Evolutionary conservation across 2,113 vertebrate species (phyloP).

Genomic region (Vulpes ferrilata): DNA sequence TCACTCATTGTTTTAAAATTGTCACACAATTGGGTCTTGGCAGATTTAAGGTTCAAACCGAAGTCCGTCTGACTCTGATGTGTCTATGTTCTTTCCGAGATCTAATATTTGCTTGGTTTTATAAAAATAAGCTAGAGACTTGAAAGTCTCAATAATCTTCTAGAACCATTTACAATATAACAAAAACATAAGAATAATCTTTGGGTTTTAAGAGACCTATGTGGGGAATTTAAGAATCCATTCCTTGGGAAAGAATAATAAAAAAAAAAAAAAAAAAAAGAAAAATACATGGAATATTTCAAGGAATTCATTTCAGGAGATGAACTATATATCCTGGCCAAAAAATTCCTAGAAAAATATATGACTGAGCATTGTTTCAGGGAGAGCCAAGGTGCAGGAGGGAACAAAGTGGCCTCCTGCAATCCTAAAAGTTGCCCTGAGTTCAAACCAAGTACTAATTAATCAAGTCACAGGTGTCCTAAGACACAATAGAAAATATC

Average conservation of each 20-base stretch:
- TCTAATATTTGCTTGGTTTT: neutral
- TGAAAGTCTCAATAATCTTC: neutral
- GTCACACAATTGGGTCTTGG: neutral
- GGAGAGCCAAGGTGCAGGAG: neutral
- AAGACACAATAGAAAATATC: neutral
- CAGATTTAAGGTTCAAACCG: neutral
- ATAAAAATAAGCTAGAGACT: neutral
- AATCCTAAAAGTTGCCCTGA: neutral
- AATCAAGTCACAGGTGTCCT: slow-evolving; percentile 13
- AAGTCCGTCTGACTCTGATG: neutral
- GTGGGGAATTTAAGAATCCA: neutral
- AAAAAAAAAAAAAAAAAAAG: neutral
- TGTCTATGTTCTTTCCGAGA: too few species aligned
- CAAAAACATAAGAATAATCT: neutral
- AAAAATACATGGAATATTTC: neutral
- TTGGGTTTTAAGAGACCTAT: neutral
- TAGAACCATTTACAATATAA: neutral
- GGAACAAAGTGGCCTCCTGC: neutral
- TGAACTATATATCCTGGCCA: neutral
- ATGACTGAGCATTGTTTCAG: neutral
- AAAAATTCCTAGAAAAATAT: neutral
- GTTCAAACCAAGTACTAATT: neutral
- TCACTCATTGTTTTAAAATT: neutral
- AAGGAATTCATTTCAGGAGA: slow-evolving; percentile 27
- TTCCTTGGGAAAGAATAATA: slow-evolving; percentile 1